Conservation (phyloP, 2,888 invertebrate species). For the Torymus auratus region DNA sequence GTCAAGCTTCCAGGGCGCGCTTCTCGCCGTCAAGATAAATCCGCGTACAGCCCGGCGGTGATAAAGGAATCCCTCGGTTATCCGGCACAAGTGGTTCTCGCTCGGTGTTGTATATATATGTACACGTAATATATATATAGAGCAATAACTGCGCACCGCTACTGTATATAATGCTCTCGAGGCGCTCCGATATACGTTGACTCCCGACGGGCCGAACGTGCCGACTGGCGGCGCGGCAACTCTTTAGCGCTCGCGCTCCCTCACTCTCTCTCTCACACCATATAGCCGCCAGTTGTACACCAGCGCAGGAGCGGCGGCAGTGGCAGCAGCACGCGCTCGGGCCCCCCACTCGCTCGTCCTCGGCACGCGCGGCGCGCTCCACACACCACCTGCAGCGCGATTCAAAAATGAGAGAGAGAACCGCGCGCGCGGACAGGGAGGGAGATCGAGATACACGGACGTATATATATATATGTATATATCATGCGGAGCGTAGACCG, state of each 20-base stretch:
- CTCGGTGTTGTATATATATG: too few species aligned
- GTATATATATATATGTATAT: background rate
- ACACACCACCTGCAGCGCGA: conserved; percentile 9
- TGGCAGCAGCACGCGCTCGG: background rate
- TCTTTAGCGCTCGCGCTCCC: conserved; percentile 11
- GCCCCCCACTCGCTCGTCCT: too few species aligned
- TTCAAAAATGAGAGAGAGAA: conserved; percentile 5
- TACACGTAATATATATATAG: too few species aligned
- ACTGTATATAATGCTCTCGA: background rate
- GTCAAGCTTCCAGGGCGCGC: too few species aligned
- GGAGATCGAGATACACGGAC: background rate
- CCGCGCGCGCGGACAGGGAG: background rate
- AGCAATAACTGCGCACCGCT: too few species aligned
- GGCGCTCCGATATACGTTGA: background rate
- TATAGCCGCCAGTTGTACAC: background rate
- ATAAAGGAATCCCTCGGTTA: too few species aligned
- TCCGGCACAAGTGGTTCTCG: too few species aligned
- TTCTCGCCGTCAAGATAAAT: too few species aligned
- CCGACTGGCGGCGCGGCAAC: conserved; percentile 21
- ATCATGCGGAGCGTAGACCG: background rate
- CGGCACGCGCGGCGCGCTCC: too few species aligned
- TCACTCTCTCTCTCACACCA: background rate
- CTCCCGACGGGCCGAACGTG: conserved; percentile 6
- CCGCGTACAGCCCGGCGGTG: too few species aligned
- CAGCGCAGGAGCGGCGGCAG: background rate